Evolutionary conservation across 1,140 invertebrate genomes (phyloP), one percentile per base, ranked within the genome.

Genomic region (Gryllus bimaculatus): DNA sequence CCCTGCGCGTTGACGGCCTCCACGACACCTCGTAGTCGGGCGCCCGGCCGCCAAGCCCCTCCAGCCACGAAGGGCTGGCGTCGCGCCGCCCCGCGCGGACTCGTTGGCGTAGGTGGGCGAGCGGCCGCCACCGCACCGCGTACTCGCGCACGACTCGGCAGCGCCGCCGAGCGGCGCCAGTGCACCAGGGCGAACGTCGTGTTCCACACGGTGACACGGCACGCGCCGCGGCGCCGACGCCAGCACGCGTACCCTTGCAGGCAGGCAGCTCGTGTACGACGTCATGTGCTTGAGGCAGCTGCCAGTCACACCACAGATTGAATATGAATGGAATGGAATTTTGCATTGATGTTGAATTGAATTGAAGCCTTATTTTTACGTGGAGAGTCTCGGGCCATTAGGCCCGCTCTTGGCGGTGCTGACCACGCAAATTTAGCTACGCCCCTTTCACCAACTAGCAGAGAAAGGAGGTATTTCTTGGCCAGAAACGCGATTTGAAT

Each of bases 1-100:
- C 8, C 94, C 94, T 94, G 93, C 7, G 89, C 89, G 85, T 96
- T 96, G 39, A 92, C 89, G n/a, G 93, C 93, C 82, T 92, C 91
- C 20, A 95, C 90, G 83, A 95, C 79, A 94, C 92, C 84, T 96
- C 94, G 83, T 96, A 95, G 81, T 93, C 89, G n/a, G 3, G 90
- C 90, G 83, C 92, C 90, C 8, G 91, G 89, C 81, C 91, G 88
- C 39, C n/a, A n/a, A 95, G 86, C 81, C 90, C 89, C 86, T 94
- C 92, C 79, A 95, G 84, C 79, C n/a, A 95, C 90, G 82, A 89
- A 92, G 8, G 94, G 93, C 48, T 92, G 90, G 81, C 90, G 89
- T 21, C 90, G 85, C 82, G 80, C 79, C 39, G 78, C 13, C 74
- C 82, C 26, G 77, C 81, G 80, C 82, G 82, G 78, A 85, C 15